Conservation (phyloP, 1,140 invertebrate genomes). For the Spodoptera litura region DNA sequence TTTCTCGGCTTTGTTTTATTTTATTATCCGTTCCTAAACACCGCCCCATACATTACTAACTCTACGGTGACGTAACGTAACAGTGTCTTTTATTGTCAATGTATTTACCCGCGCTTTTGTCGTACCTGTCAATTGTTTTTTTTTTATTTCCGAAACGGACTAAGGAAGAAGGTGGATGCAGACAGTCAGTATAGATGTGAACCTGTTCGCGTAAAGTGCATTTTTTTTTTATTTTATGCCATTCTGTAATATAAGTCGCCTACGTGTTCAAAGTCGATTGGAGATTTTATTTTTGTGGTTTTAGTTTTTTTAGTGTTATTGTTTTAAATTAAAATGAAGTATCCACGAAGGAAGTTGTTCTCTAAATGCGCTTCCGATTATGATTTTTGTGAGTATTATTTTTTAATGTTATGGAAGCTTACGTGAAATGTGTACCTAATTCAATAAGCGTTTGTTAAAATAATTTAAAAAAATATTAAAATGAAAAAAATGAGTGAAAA, state of each 20-base stretch:
- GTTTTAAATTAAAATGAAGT: conserved; percentile 70
- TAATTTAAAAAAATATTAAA: no score
- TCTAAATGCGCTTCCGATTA: conserved; percentile 62
- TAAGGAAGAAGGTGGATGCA: conserved; percentile 69
- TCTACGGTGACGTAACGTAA: conserved; percentile 32
- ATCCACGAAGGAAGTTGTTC: conserved; percentile 66
- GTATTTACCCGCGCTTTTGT: conserved; percentile 60
- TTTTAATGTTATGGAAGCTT: neutral
- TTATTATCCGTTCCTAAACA: conserved; percentile 1
- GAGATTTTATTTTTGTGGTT: conserved; percentile 19
- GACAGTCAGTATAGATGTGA: conserved; percentile 76
- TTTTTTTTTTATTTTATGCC: conserved; percentile 51
- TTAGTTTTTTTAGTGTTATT: conserved; percentile 26
- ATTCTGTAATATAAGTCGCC: neutral
- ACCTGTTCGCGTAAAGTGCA: conserved; percentile 77
- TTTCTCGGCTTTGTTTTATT: neutral
- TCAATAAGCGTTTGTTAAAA: no score
- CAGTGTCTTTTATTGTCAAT: conserved; percentile 38
- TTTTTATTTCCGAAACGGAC: conserved; percentile 82
- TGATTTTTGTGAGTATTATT: conserved; percentile 70
- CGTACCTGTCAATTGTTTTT: conserved; percentile 67
- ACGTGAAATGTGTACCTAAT: no score
- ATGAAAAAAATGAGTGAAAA: no score
- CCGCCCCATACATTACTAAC: neutral
- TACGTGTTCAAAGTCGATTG: neutral